phyloP scores from a whole-genome alignment of 2,113 vertebrate species.

The Lasiurus borealis region DNA sequence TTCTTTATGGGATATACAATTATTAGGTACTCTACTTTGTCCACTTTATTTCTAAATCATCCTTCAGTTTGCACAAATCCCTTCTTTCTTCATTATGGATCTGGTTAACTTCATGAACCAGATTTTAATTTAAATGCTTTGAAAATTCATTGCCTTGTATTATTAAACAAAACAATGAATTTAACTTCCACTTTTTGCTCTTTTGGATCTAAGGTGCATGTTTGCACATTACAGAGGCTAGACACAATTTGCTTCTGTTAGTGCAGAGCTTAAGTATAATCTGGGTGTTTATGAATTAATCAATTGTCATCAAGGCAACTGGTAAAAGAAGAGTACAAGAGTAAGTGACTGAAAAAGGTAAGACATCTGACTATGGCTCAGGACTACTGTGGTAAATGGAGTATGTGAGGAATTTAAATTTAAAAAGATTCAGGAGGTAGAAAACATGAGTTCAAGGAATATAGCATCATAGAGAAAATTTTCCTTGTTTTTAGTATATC shows the following conservation, averaged over 20 bases:
- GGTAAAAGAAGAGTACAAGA: background rate
- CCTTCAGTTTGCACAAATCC: background rate
- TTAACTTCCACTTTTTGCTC: constrained; percentile 15
- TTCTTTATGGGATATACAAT: background rate
- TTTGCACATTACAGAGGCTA: constrained; percentile 7
- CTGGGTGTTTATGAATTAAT: constrained; percentile 21
- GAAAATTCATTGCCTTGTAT: background rate
- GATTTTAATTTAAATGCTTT: constrained; percentile 44
- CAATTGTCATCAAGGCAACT: background rate
- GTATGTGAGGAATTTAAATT: constrained; percentile 1
- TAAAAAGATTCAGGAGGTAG: background rate
- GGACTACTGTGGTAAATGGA: constrained; percentile 8
- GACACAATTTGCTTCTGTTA: background rate
- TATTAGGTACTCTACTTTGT: background rate
- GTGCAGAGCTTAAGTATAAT: constrained; percentile 39
- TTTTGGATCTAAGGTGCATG: background rate
- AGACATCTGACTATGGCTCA: background rate
- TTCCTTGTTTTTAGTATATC: background rate
- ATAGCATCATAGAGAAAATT: background rate
- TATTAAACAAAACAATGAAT: constrained; percentile 1
- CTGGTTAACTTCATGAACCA: constrained; percentile 18
- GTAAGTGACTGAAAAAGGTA: background rate
- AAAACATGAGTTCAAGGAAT: background rate
- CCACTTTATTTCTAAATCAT: constrained; percentile 60
- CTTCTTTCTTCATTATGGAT: constrained; percentile 2